Percentiles rank a stretch among this genome's conserved stretches.
Evolutionary conservation across 2,888 invertebrate species (phyloP).

Genomic region (Ophioninae sp.): DNA sequence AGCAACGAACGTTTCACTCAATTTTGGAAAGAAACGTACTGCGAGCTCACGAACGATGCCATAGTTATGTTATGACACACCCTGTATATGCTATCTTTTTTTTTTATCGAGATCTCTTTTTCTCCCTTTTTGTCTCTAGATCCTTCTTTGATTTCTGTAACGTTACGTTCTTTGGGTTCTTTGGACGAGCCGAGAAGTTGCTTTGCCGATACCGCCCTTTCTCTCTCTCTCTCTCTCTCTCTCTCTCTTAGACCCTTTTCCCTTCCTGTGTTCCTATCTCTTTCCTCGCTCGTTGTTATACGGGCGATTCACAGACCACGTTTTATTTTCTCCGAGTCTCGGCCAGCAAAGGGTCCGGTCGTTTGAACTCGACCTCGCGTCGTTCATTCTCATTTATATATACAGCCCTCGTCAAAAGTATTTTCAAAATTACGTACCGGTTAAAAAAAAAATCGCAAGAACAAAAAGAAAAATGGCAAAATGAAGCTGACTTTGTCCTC

Average conservation of each 20-base stretch:
- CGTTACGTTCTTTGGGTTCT: constrained; percentile 45
- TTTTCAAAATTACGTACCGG: too few relatives aligned
- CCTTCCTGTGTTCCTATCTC: neutral
- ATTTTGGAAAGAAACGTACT: too few relatives aligned
- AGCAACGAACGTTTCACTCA: too few relatives aligned
- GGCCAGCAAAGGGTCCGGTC: constrained; percentile 17
- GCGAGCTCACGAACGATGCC: too few relatives aligned
- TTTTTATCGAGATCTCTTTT: neutral
- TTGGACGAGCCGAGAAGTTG: constrained; percentile 43
- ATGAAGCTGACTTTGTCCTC: too few relatives aligned
- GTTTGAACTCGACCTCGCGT: constrained; percentile 50
- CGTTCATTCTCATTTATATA: neutral
- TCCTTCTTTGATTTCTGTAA: constrained; percentile 30
- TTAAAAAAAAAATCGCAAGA: too few relatives aligned
- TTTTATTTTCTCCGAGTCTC: constrained; percentile 23
- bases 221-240: neutral
- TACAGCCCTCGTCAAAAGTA: neutral
- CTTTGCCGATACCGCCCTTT: constrained; percentile 25
- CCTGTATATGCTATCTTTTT: neutral
- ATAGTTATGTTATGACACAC: too few relatives aligned
- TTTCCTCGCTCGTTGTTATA: constrained; percentile 6
- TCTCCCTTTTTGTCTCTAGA: neutral
- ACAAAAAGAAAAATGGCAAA: too few relatives aligned
- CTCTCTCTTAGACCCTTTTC: neutral
- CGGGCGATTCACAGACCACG: constrained; percentile 12